A percentile compares a stretch with the other conserved stretches of the same genome.
These are phyloP conservation scores for Xiphorhynchus erythropygius DNA, from an alignment of 2,797 vertebrate species.

Conservation along the genomic window DNA sequence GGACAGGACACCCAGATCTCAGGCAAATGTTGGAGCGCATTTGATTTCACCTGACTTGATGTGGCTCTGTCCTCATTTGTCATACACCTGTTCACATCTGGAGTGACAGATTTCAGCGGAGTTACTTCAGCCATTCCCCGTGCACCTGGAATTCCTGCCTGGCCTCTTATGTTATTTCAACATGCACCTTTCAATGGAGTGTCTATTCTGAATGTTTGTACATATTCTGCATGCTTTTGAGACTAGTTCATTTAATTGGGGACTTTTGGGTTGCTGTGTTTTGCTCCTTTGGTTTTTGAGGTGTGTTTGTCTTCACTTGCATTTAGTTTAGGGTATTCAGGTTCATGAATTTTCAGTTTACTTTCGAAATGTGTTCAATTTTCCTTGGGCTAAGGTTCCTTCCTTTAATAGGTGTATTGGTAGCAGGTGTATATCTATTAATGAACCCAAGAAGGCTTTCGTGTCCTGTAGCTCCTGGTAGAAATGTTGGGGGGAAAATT, in stretches of 20 bases:
- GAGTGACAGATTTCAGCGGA: neutral
- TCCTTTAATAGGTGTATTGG: neutral
- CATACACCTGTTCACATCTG: neutral
- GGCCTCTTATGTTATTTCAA: neutral
- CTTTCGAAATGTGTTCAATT: neutral
- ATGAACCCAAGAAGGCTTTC: neutral
- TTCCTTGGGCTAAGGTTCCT: neutral
- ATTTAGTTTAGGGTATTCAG: neutral
- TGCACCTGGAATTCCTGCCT: neutral
- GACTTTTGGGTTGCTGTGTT: neutral
- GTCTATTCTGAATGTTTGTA: neutral
- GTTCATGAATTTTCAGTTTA: neutral
- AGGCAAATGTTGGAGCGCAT: neutral
- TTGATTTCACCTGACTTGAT: neutral
- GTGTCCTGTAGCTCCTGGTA: neutral
- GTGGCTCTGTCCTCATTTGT: neutral
- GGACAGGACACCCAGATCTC: neutral
- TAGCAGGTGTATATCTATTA: neutral
- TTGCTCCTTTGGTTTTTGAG: neutral
- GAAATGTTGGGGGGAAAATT: neutral
- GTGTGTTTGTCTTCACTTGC: neutral
- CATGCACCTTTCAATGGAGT: neutral
- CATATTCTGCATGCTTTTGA: constrained; percentile 6
- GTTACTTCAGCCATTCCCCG: neutral
- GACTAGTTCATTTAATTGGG: neutral